phyloP scores from a whole-genome alignment of 2,113 vertebrate genomes.

The Stegostoma tigrinum region DNA sequence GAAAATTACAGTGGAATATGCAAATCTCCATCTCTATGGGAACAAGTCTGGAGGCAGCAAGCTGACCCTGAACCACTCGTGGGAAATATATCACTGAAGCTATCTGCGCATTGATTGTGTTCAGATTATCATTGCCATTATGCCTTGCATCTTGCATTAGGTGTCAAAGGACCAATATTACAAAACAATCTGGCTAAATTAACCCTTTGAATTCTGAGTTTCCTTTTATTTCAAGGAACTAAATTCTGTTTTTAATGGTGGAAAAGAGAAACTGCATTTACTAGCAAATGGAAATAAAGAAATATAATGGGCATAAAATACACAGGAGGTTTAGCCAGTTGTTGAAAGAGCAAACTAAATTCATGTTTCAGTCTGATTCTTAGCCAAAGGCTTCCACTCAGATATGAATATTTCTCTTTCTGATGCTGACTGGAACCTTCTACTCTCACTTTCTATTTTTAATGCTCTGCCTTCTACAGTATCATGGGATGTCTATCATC shows the following conservation, averaged over 20 bases:
- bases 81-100: background rate
- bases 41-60: background rate
- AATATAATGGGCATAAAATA: no score
- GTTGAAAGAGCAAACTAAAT: background rate
- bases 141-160: background rate
- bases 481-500: background rate
- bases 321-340: background rate
- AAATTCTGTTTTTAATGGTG: background rate
- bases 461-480: background rate
- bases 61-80: background rate
- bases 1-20: conserved; percentile 25
- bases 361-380: background rate
- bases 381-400: background rate
- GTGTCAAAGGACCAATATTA: background rate
- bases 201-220: background rate
- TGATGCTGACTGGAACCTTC: background rate
- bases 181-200: background rate
- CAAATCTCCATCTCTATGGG: conserved; percentile 17
- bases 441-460: background rate
- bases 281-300: background rate
- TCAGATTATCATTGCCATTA: background rate
- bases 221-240: background rate
- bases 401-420: background rate
- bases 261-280: background rate
- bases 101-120: background rate